phyloP scores from a whole-genome alignment of 2,888 invertebrate genomes.

The Marronus borbonicus region DNA sequence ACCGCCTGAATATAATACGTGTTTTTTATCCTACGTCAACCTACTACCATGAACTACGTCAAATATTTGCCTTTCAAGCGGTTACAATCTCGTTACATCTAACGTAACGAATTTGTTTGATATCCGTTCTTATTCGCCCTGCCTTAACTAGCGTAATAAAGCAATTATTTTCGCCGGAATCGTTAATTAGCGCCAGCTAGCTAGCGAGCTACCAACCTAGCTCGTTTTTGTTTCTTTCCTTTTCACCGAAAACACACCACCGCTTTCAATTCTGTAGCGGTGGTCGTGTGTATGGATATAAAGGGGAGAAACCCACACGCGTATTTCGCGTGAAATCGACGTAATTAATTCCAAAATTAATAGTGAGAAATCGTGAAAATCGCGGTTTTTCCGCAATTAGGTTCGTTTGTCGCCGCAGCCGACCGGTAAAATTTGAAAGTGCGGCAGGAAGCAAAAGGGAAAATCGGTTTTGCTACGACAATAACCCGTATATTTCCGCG shows the following conservation, averaged over 20 bases:
- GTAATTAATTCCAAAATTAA: constrained; percentile 31
- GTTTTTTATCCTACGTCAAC: too few species aligned
- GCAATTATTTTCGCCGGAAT: constrained; percentile 19
- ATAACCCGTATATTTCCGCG: not conserved
- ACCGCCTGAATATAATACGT: too few species aligned
- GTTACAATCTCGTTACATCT: too few species aligned
- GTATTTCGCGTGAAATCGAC: not conserved
- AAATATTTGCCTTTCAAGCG: too few species aligned
- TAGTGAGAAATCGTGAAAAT: constrained; percentile 37
- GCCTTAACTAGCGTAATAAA: not conserved
- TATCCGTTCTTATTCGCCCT: too few species aligned
- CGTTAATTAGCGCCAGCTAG: constrained; percentile 8
- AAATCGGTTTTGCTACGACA: constrained; percentile 11
- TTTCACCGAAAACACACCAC: not conserved
- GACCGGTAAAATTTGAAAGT: constrained; percentile 5
- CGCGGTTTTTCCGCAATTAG: constrained; percentile 37
- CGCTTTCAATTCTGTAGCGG: not conserved
- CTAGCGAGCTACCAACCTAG: too few species aligned
- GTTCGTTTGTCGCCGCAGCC: not conserved
- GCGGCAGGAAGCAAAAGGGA: not conserved
- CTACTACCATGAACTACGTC: too few species aligned
- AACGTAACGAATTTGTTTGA: too few species aligned
- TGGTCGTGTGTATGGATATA: not conserved
- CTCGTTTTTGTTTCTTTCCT: not conserved
- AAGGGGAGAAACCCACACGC: not conserved